These are phyloP conservation scores for Chiridota heheva DNA, from an alignment of 35 echinoderm and acorn worm species.

Conservation along the genomic window DNA sequence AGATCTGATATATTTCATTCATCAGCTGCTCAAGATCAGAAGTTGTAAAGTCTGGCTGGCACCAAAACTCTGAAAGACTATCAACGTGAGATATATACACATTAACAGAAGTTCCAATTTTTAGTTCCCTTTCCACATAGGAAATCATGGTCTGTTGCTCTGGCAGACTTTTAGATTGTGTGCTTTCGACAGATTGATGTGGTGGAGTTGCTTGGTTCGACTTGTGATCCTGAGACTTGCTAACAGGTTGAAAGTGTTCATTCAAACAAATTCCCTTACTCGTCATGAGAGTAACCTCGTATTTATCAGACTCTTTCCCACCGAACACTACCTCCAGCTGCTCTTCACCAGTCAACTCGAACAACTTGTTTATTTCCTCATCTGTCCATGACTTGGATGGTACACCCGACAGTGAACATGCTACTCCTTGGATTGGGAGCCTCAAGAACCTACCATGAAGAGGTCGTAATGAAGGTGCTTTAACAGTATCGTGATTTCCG, in stretches of 20 bases:
- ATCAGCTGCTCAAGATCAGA: constrained; percentile 30
- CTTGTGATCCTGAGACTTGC: not conserved
- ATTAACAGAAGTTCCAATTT: constrained; percentile 24
- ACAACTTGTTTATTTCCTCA: constrained; percentile 48
- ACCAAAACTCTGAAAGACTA: constrained; percentile 66
- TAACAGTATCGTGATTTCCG: constrained; percentile 71
- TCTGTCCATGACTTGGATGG: constrained; percentile 30
- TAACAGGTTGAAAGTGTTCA: constrained; percentile 4
- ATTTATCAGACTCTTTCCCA: constrained; percentile 20
- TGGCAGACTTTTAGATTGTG: not conserved
- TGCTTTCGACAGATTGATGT: not conserved
- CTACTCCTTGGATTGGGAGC: constrained; percentile 38
- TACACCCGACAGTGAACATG: constrained; percentile 23
- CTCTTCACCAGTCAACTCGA: constrained; percentile 41
- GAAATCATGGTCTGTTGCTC: not conserved
- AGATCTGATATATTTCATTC: constrained; percentile 36
- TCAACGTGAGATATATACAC: constrained; percentile 74
- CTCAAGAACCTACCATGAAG: not conserved
- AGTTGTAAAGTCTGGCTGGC: constrained; percentile 61
- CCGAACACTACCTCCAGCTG: constrained; percentile 58
- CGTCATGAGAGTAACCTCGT: constrained; percentile 32
- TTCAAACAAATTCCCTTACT: constrained; percentile 18
- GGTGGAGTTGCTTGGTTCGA: not conserved
- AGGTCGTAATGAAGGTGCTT: constrained; percentile 21
- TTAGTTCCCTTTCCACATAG: constrained; percentile 35